Base-by-base conservation (phyloP, 1,140 invertebrate species). In the Monomorium pharaonis region DNA sequence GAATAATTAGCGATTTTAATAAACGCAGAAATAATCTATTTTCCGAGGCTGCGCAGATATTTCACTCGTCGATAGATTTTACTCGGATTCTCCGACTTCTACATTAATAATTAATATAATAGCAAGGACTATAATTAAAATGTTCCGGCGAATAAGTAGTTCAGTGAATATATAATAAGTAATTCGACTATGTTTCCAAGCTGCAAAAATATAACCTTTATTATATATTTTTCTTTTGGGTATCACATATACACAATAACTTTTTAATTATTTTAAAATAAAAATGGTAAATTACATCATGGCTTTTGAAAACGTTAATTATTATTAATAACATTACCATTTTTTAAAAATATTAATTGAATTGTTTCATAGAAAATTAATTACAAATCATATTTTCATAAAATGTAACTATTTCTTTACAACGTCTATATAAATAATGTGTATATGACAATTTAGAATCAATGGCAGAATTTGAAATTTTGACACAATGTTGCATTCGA, bases 1-100 rank as follows among this genome's bases (percentile, higher is more conserved):
- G n/a, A 80, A 67, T 80, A 69, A 54, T 69, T 54, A 37, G 21
- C 60, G 16, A 67, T 12, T 67, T 51, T 21, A 51, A 67, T 37
- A 42, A 51, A 7, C 58, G 44, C 14, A 21, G 27, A 18, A 49
- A 3, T 18, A 30, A 65, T 16, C 60, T 67, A 24, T 18, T 33
- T 44, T 16, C 37, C 54, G 18, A 21, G 42, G 21, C 3, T 9
- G 21, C 12, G 18, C 18, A 12, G 12, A 21, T 3, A 12, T 27
- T 18, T 78, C 30, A 9, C 30, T 21, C 14, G 44, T 6, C n/a
- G 33, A 21, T 54, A 10, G 51, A 21, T 63, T 33, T 47, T 37
- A 6, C 21, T 0, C 6, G 3, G 3, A 42, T 42, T 37, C 16
- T 27, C 2, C 14, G n/a, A 56, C 14, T 54, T 56, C n/a, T 24